phyloP scores from a whole-genome alignment of 2,797 vertebrate genomes.

The Lerista edwardsae region DNA sequence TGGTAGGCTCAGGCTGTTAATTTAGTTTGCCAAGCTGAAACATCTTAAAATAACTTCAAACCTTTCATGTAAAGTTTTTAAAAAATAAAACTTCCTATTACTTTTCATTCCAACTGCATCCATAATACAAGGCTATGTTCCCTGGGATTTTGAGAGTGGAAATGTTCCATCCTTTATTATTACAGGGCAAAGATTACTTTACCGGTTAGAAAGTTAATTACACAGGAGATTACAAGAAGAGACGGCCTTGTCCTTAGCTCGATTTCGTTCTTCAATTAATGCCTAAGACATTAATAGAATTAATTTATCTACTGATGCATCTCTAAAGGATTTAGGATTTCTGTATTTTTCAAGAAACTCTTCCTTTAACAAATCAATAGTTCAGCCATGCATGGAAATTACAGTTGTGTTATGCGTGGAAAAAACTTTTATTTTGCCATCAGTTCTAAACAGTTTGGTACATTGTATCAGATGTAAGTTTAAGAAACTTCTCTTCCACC shows the following conservation, averaged over 20 bases:
- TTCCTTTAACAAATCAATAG: constrained; percentile 40
- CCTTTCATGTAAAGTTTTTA: constrained; percentile 18
- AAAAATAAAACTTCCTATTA: constrained; percentile 7
- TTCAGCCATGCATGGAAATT: not conserved
- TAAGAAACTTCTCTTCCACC: not conserved
- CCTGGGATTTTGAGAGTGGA: constrained; percentile 37
- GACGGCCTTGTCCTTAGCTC: constrained; percentile 64
- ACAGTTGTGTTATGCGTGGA: constrained; percentile 12
- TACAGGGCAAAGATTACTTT: constrained; percentile 49
- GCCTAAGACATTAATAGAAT: constrained; percentile 56
- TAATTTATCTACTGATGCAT: constrained; percentile 48
- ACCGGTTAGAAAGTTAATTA: constrained; percentile 63
- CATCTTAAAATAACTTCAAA: not conserved
- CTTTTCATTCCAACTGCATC: not conserved
- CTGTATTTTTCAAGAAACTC: constrained; percentile 47
- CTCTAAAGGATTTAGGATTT: constrained; percentile 51
- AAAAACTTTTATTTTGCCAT: not conserved
- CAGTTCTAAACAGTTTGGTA: not conserved
- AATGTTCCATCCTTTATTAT: constrained; percentile 47
- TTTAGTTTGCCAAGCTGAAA: not conserved
- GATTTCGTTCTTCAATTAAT: constrained; percentile 65
- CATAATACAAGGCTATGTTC: constrained; percentile 34
- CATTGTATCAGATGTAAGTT: not conserved
- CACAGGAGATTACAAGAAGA: constrained; percentile 49
- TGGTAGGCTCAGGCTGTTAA: not conserved